Evolutionary conservation across 2,888 invertebrate species (phyloP), one percentile per base, ranked within the genome.

Genomic region (Drosophila lutescens): DNA sequence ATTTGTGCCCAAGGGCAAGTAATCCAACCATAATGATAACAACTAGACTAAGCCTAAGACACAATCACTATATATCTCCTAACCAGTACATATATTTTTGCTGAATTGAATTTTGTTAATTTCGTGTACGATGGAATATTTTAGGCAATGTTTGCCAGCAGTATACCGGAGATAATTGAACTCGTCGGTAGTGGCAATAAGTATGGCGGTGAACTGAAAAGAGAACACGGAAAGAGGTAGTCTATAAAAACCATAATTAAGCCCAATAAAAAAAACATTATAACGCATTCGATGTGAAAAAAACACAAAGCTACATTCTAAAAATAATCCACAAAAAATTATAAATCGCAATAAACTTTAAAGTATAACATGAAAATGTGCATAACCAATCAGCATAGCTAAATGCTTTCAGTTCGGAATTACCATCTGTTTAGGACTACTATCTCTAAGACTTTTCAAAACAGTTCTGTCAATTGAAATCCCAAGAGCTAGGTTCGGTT

Each of bases 81-180:
- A 77, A 63, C 40, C 53, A 72, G 58, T 50, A 69, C 66, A 71
- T 59, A 69, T 70, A 60, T 53, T 74, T 70, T 81, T 76, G 70
- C 56, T 69, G 49, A 60, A 63, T 63, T 54, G 77, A 53, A 74
- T 72, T 78, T 74, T 76, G 78, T 82, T 72, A 59, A 76, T 80
- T 66, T 83, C 66, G 66, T 66, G 66, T 66, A 63, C 54, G 32
- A 78, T 85, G 76, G 50, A 86, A 90, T 88, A 91, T 92, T 96
- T 94, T 96, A 98, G 98, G 99, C 98, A 94, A 98, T 99, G 96
- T 99, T 99, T 97, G 98, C 99, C 95, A 98, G 98, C 96, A 98
- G 98, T 96, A 98, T 99, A 94, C 99, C 99, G 93, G 99, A 99
- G 96, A 98, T 99, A 94, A 98, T 98, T 94, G 98, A 99, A 95